Conservation (phyloP, 2,888 invertebrate genomes). For the Norana najaformis region DNA sequence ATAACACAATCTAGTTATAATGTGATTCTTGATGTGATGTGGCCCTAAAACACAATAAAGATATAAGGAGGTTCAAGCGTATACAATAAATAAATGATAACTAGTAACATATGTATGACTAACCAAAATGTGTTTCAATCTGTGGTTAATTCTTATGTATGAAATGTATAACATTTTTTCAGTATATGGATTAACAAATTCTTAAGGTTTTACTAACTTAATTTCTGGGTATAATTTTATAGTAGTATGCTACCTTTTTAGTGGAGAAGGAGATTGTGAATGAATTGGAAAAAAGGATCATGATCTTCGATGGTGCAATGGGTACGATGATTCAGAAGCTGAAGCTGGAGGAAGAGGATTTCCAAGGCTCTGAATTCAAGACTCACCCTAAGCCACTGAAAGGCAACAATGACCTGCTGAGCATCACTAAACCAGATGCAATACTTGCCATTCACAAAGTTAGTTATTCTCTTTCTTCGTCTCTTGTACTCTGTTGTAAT, state of each 20-base stretch:
- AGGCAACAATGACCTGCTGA: constrained; percentile 68
- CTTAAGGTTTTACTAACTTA: neutral
- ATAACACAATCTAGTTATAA: too few relatives aligned
- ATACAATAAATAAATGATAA: too few relatives aligned
- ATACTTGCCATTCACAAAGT: constrained; percentile 67
- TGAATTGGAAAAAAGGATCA: constrained; percentile 61
- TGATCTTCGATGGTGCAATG: constrained; percentile 69
- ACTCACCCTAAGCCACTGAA: constrained; percentile 64
- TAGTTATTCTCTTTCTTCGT: constrained; percentile 32
- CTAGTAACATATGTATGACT: too few relatives aligned
- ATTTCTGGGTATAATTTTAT: neutral
- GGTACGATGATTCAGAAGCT: constrained; percentile 69
- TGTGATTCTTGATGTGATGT: too few relatives aligned
- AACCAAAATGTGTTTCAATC: too few relatives aligned
- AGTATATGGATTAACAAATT: too few relatives aligned
- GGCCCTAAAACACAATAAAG: too few relatives aligned
- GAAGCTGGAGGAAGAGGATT: constrained; percentile 66
- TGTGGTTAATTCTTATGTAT: too few relatives aligned
- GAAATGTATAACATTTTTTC: too few relatives aligned
- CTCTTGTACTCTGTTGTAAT: neutral
- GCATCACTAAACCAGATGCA: constrained; percentile 66
- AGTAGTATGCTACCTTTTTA: neutral
- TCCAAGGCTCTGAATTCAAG: constrained; percentile 62
- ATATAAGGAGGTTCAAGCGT: too few relatives aligned
- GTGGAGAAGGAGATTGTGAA: constrained; percentile 41